A percentile compares a stretch with the other conserved stretches of the same genome.
Evolutionary conservation across 2,113 vertebrate species (phyloP).

Genomic region (Hucho hucho): DNA sequence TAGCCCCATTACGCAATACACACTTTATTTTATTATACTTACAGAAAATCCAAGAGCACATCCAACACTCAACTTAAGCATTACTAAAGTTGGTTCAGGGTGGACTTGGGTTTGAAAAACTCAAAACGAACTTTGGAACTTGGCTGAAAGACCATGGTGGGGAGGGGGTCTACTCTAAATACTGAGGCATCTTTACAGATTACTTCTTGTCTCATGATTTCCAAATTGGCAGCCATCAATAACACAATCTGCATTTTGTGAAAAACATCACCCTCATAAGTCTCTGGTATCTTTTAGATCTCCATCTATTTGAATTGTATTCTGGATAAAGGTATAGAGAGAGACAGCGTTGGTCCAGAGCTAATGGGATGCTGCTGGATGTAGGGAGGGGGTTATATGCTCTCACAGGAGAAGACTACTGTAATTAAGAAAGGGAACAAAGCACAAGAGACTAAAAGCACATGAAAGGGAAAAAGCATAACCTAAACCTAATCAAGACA

Average conservation of each 20-base stretch:
- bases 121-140: background rate
- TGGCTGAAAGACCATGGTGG: background rate
- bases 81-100: background rate
- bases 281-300: constrained; percentile 74
- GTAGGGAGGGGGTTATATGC: constrained; percentile 56
- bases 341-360: constrained; percentile 50
- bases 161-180: constrained; percentile 29
- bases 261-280: constrained; percentile 66
- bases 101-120: background rate
- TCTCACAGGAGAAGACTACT: constrained; percentile 72
- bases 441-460: constrained; percentile 72
- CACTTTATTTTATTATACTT: no score
- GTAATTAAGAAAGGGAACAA: constrained; percentile 80
- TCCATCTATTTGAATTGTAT: constrained; percentile 70
- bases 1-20: no score
- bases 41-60: no score
- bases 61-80: background rate
- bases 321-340: constrained; percentile 65
- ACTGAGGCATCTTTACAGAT: constrained; percentile 73
- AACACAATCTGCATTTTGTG: constrained; percentile 74
- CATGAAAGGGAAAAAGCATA: constrained; percentile 69
- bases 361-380: constrained; percentile 71
- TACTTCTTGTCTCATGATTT: constrained; percentile 67
- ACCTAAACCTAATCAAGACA: constrained; percentile 60
- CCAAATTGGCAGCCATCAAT: constrained; percentile 73